These are phyloP conservation scores for Rhynchonycteris naso DNA, from an alignment of 2,797 vertebrate species.

Conservation along the genomic window DNA sequence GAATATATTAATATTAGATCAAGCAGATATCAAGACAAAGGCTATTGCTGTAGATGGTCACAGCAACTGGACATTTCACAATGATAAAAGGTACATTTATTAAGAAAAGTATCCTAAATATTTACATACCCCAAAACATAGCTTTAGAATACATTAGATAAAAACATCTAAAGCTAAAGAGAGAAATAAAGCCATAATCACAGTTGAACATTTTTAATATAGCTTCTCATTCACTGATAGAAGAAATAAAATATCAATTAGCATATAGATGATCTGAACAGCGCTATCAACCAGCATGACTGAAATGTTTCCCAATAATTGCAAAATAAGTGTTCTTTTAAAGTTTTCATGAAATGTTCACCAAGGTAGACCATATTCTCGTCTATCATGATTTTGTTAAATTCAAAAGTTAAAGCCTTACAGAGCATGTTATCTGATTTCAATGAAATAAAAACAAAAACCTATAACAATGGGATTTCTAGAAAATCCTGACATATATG, in stretches of 20 bases:
- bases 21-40: neutral
- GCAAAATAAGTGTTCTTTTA: neutral
- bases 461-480: neutral
- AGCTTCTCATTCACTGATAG: neutral
- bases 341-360: neutral
- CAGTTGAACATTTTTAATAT: neutral
- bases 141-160: neutral
- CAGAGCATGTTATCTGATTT: neutral
- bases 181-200: constrained; percentile 42
- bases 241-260: neutral
- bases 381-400: neutral
- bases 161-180: neutral
- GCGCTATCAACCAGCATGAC: neutral
- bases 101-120: neutral
- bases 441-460: constrained; percentile 27
- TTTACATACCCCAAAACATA: neutral
- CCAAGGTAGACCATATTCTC: neutral
- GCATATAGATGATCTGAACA: neutral
- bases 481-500: constrained; percentile 44
- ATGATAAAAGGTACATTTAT: neutral
- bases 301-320: constrained; percentile 3
- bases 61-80: neutral
- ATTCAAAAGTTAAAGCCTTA: constrained; percentile 7
- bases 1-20: neutral
- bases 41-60: neutral